Evolutionary conservation across 2,888 invertebrate species (phyloP), one percentile per base, ranked within the genome.

Genomic region (Polydrusus cervinus): DNA sequence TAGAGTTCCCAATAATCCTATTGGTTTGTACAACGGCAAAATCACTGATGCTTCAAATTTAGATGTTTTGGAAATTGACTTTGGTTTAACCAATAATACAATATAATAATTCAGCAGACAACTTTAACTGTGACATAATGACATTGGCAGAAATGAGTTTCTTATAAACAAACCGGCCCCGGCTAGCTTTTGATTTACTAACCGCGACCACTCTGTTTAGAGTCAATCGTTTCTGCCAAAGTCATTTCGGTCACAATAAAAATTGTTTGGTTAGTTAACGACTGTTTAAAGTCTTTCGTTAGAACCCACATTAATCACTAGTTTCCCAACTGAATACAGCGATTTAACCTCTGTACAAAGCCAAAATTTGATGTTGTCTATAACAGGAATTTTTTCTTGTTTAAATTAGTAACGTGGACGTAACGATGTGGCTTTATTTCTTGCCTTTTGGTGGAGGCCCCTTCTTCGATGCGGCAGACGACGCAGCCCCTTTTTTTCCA

Each of bases 371-470:
- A 6, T 8, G 10, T 34, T 34, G 3, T 43, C 13, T 43, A 43
- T n/a, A 43, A 43, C 13, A 43, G 9, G n/a, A 43, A 43, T n/a
- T n/a, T 43, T n/a, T 43, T 9, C n/a, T n/a, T n/a, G n/a, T 43
- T n/a, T n/a, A n/a, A 43, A n/a, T 16, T 47, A 25, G 25, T 25
- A n/a, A 14, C 45, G 47, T 8, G 8, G 47, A 16, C 16, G 13
- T 47, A 16, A 47, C 13, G 5, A 43, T n/a, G 25, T 30, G 10
- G 16, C 11, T 60, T 60, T 60, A 60, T 38, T 38, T 60, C 57
- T 60, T 60, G 38, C 57, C 57, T 38, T 60, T 60, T 1, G 38
- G 16, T 60, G 57, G 57, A 57, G 57, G 51, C 16, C 16, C 16
- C 16, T 14, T 13, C 49, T 60, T 60, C 3, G 57, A 14, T 25